phyloP scores from a whole-genome alignment of 1,140 invertebrate genomes.

The Lepidotrigona ventralis region DNA sequence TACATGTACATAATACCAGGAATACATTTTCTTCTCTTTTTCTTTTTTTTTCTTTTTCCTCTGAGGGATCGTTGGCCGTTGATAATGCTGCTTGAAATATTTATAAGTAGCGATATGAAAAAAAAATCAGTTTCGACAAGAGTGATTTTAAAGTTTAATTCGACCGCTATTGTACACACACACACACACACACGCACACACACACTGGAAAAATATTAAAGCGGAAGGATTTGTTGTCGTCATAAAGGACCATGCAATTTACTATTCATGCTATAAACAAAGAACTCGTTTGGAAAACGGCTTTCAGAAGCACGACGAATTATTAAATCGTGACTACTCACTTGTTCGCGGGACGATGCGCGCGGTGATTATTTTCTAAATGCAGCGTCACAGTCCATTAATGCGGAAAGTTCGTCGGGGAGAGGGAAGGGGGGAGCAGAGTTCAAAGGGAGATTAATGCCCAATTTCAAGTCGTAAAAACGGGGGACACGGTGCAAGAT shows the following conservation, averaged over 20 bases:
- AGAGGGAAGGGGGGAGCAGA: too few species aligned
- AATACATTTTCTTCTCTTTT: background rate
- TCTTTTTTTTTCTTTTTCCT: background rate
- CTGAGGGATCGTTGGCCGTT: background rate
- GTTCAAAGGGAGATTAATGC: too few species aligned
- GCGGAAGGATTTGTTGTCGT: constrained; percentile 17
- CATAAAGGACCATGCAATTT: constrained; percentile 24
- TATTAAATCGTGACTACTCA: constrained; percentile 24
- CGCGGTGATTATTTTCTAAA: constrained; percentile 23
- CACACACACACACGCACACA: too few species aligned
- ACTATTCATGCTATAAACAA: constrained; percentile 31
- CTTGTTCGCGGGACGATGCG: background rate
- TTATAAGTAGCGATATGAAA: background rate
- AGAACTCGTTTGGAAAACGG: background rate
- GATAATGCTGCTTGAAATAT: background rate
- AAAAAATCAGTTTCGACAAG: background rate
- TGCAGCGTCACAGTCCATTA: constrained; percentile 1
- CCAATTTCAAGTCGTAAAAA: background rate
- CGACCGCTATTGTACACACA: background rate
- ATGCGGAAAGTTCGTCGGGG: background rate
- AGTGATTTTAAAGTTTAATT: constrained; percentile 24
- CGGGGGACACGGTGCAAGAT: background rate
- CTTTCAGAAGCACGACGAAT: constrained; percentile 14
- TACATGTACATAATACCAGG: background rate
- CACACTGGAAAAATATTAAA: constrained; percentile 7